Base-by-base conservation (phyloP, 2,888 invertebrate genomes). In the Eupithecia inturbata region DNA sequence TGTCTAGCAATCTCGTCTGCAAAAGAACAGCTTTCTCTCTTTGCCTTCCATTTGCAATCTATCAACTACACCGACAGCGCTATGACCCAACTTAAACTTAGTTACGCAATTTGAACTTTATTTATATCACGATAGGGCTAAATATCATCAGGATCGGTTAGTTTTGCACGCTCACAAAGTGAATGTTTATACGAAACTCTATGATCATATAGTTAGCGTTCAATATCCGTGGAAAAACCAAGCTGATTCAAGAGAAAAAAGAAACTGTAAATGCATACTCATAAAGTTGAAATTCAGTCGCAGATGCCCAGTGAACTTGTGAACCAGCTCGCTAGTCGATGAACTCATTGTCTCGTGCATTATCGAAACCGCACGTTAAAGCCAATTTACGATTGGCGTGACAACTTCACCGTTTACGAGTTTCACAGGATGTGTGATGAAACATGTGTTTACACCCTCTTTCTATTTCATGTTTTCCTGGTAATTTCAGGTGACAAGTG, bases 291-390 rank as follows among this genome's bases (percentile, higher is more conserved):
- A 39, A 39, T 39, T 66, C 36, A 22, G 26, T 22, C 22, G 39
- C 22, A 5, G 22, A 9, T 70, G 74, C 26, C 10, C 63, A 28
- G 70, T 70, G 70, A 70, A 70, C 67, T 63, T 49, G 67, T 12
- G 74, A 68, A 22, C 66, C 39, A 39, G 39, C 26, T 26, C 22
- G 81, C 80, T 83, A 84, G 83, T 80, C 82, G 86, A 87, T 87
- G 84, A 86, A 86, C 85, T 85, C 88, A 86, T 86, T 89, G 88
- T 88, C 84, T 85, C 82, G 81, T 85, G 83, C 81, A 83, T 78
- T 85, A 86, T 84, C 83, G 80, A 80, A 84, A 79, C 84, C 79
- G 77, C 79, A 78, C 72, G 79, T 79, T 80, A 80, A 75, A 72
- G 71, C 53, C 75, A 73, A 78, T 79, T 78, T 76, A 78, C 77